Evolutionary conservation across 2,797 vertebrate genomes (phyloP).

Genomic region (Phylloscopus collybita): DNA sequence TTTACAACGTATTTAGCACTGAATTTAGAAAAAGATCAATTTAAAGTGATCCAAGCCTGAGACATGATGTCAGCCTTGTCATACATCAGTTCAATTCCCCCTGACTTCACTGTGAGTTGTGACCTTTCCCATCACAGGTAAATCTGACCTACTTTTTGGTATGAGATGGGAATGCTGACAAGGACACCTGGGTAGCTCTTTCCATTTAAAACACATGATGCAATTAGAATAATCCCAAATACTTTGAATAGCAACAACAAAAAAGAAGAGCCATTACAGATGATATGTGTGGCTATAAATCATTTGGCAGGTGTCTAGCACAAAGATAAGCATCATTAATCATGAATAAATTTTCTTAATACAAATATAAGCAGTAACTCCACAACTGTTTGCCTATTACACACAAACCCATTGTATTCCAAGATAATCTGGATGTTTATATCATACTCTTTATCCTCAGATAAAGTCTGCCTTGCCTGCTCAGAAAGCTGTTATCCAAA

Average conservation of each 20-base stretch:
- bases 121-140: not conserved
- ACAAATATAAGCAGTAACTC: conserved; percentile 16
- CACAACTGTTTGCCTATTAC: conserved; percentile 72
- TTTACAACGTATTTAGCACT: not conserved
- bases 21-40: not conserved
- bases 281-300: not conserved
- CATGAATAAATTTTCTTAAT: conserved; percentile 56
- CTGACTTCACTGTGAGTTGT: not conserved
- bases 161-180: conserved; percentile 13
- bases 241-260: not conserved
- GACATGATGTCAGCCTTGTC: conserved; percentile 31
- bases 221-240: conserved; percentile 36
- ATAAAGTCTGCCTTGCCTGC: conserved; percentile 66
- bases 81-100: conserved; percentile 1
- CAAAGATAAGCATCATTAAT: conserved; percentile 57
- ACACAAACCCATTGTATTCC: conserved; percentile 73
- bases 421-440: conserved; percentile 29
- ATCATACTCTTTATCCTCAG: conserved; percentile 13
- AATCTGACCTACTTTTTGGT: not conserved
- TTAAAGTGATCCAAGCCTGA: not conserved
- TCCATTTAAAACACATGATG: conserved; percentile 1
- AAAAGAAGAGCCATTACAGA: not conserved
- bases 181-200: conserved; percentile 12
- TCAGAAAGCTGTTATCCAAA: conserved; percentile 71
- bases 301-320: conserved; percentile 51